Conservation (phyloP, 2,113 vertebrate genomes). For the Spilogale gracilis region DNA sequence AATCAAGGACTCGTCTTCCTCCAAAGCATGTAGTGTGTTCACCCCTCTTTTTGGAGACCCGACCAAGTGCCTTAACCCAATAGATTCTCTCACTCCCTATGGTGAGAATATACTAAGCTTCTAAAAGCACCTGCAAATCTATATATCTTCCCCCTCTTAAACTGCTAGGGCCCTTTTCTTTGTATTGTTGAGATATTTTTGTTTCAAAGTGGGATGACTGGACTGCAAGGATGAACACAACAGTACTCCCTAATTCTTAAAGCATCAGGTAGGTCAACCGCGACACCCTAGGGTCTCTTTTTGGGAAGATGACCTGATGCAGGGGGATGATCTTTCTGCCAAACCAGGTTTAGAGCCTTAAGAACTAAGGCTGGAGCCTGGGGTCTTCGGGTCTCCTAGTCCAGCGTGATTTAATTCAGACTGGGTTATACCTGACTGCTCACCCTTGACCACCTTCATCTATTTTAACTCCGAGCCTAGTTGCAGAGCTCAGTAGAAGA, state of each 20-base stretch:
- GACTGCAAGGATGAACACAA: background rate
- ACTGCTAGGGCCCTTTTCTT: background rate
- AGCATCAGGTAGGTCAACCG: too few species aligned
- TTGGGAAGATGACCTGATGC: background rate
- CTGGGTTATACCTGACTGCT: background rate
- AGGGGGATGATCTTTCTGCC: background rate
- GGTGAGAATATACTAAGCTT: background rate
- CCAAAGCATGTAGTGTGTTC: background rate
- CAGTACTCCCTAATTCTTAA: background rate
- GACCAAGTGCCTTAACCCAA: background rate
- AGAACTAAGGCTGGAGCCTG: too few species aligned
- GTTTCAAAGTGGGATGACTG: background rate
- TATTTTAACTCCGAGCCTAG: background rate
- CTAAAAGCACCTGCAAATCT: background rate
- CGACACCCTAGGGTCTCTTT: background rate
- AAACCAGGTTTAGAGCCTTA: background rate
- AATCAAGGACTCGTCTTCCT: background rate
- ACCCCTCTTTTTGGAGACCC: background rate
- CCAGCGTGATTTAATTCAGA: background rate
- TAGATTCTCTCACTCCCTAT: background rate
- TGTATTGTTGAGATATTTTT: background rate
- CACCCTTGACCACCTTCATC: background rate
- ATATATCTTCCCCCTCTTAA: background rate
- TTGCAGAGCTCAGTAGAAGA: background rate
- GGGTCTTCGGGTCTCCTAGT: background rate